Conservation (phyloP, 2,888 invertebrate species). For the Drosophila eohydei region DNA sequence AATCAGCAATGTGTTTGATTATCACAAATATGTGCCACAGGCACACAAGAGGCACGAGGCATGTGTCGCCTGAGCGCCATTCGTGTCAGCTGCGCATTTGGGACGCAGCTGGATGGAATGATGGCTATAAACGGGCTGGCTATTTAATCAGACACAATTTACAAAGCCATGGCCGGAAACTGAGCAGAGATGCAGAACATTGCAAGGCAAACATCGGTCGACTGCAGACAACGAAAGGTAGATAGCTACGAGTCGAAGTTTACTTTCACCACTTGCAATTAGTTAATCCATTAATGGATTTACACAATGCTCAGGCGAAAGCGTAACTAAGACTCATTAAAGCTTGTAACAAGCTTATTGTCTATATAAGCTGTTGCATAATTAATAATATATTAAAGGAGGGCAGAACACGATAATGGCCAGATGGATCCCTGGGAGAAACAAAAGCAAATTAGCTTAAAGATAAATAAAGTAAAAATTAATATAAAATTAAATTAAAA, state of each 20-base stretch:
- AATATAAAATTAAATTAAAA: background rate
- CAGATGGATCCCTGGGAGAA: background rate
- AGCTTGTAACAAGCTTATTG: background rate
- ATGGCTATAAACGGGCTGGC: conserved; percentile 3
- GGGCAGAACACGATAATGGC: background rate
- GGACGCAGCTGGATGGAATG: background rate
- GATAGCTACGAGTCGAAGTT: background rate
- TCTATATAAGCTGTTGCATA: background rate
- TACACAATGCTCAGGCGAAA: background rate
- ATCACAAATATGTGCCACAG: conserved; percentile 1
- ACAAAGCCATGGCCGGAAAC: background rate
- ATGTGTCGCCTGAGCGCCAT: background rate
- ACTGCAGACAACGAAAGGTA: background rate
- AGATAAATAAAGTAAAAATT: background rate
- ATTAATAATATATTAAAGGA: background rate
- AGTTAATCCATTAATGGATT: conserved; percentile 5
- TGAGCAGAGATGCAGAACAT: background rate
- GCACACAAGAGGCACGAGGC: background rate
- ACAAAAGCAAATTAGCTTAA: background rate
- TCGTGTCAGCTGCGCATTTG: conserved; percentile 10
- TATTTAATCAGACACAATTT: conserved; percentile 16
- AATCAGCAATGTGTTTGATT: conserved; percentile 17
- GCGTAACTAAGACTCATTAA: background rate
- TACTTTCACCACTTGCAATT: background rate
- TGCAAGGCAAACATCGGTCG: background rate